Conservation (phyloP, 1,140 invertebrate genomes). For the Drosophila jambulina region DNA sequence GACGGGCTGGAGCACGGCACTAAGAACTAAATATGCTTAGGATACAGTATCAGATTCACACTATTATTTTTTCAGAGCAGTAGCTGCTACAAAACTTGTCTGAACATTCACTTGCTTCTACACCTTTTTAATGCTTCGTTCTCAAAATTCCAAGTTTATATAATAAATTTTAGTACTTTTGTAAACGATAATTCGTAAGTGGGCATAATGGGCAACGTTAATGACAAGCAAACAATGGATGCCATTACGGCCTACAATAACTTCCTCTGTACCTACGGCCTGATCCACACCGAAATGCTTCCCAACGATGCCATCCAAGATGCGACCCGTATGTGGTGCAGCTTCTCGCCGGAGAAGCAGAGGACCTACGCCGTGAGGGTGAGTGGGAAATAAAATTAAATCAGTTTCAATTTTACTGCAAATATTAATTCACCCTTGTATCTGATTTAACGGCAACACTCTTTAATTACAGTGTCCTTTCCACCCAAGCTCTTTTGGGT, state of each 20-base stretch:
- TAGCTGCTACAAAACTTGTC: neutral
- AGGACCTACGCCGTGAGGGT: slow-evolving; percentile 3
- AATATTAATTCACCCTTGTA: neutral
- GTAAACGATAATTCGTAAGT: neutral
- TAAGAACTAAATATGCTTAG: neutral
- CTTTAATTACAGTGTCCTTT: neutral
- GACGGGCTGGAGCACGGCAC: too few relatives aligned
- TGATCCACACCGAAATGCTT: neutral
- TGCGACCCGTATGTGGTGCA: slow-evolving; percentile 10
- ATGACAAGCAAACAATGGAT: neutral
- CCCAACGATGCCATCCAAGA: neutral
- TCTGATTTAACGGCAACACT: too few relatives aligned
- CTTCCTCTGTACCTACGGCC: slow-evolving; percentile 2
- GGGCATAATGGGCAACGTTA: neutral
- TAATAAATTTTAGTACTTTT: neutral
- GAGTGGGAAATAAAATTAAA: neutral
- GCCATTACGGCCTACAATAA: neutral
- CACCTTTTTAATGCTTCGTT: neutral
- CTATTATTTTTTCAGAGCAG: neutral
- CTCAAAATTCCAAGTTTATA: neutral
- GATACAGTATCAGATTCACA: neutral
- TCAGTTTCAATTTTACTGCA: neutral
- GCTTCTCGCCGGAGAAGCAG: neutral
- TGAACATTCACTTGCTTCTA: neutral
- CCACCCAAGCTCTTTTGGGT: neutral